These are phyloP conservation scores for Cepaea nemoralis DNA, from an alignment of 1,140 invertebrate species.

Conservation along the genomic window DNA sequence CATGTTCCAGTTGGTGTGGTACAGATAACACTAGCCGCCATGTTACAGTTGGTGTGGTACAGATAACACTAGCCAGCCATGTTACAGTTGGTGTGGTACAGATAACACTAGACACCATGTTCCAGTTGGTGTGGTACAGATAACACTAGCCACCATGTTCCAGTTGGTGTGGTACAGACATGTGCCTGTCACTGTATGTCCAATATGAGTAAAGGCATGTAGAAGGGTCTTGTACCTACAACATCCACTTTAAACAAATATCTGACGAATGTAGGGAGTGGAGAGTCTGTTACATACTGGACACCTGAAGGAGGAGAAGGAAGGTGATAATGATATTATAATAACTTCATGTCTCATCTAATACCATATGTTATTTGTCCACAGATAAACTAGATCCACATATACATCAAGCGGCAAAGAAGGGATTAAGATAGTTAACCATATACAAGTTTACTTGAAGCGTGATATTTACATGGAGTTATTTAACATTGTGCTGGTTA, in stretches of 20 bases:
- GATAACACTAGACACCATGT: no score
- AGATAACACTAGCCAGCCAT: no score
- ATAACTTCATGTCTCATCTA: constrained; percentile 47
- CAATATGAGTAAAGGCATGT: background rate
- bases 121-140: no score
- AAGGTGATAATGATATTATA: background rate
- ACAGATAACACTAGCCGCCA: no score
- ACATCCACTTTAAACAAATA: background rate
- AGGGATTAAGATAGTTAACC: constrained; percentile 61
- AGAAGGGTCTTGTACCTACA: background rate
- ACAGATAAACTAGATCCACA: constrained; percentile 84
- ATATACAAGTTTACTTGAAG: background rate
- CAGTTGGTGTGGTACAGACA: no score
- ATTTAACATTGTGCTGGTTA: background rate
- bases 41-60: no score
- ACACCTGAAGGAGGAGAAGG: background rate
- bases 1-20: no score
- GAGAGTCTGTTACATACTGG: no score
- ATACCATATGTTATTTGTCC: no score
- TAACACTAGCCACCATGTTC: no score
- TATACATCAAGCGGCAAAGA: constrained; percentile 83
- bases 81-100: no score
- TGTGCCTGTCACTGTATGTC: no score
- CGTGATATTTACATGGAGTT: background rate
- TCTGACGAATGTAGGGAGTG: background rate